Conservation (phyloP, 2,888 invertebrate species). For the Melinopterus prodromus region DNA sequence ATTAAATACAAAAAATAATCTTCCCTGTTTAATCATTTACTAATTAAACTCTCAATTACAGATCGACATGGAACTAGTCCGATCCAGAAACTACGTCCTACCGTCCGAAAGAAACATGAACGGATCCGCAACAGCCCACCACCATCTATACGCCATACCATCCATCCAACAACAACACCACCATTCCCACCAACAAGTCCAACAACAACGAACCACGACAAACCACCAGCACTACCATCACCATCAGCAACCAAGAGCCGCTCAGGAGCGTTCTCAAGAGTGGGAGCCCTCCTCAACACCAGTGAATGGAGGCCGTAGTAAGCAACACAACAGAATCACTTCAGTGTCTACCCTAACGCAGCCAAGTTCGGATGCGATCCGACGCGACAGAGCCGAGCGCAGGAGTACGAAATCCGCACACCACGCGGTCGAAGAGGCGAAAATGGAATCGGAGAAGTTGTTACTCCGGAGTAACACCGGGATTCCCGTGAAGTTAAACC, state of each 20-base stretch:
- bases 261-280: conserved; percentile 51
- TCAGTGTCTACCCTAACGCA: conserved; percentile 48
- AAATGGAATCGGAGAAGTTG: not conserved
- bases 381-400: conserved; percentile 42
- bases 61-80: conserved; percentile 65
- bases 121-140: conserved; percentile 44
- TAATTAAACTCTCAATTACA: conserved; percentile 51
- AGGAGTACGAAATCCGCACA: conserved; percentile 38
- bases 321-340: conserved; percentile 16
- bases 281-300: not conserved
- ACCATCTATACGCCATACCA: conserved; percentile 19
- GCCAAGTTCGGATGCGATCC: conserved; percentile 46
- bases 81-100: conserved; percentile 61
- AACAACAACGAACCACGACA: conserved; percentile 39
- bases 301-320: conserved; percentile 18
- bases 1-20: not conserved
- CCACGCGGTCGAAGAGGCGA: not conserved
- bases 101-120: conserved; percentile 56
- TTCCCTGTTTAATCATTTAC: not conserved
- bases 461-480: not conserved
- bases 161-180: conserved; percentile 34
- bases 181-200: conserved; percentile 39
- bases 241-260: conserved; percentile 49
- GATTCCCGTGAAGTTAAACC: conserved; percentile 9
- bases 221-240: conserved; percentile 42